Evolutionary conservation across 2,797 vertebrate genomes (phyloP), one percentile per base, ranked within the genome.

Genomic region (Uromys caudimaculatus): DNA sequence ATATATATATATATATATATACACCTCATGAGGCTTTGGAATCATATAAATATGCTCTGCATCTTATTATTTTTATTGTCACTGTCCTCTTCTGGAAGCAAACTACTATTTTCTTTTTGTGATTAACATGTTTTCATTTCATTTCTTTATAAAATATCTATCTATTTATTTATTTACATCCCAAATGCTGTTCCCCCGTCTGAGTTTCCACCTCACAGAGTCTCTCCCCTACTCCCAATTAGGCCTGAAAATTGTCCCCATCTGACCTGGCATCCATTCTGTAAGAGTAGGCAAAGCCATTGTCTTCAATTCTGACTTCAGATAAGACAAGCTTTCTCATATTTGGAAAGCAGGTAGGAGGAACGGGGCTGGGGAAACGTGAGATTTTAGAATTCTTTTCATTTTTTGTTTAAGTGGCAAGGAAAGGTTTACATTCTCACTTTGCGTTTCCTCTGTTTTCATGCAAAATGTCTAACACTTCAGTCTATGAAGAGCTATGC

Each of bases 321-420:
- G 10, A 16, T n/a, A 67, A 50, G 32, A 54, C 35, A 69, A n/a
- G 21, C 50, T 60, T 44, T 41, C 50, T 84, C 19, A 4, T 52
- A 78, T 58, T 52, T 21, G 44, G n/a, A 67, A 11, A 8, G 47
- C 19, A 78, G 29, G 27, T 0, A 69, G 23, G 38, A 41, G 23
- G 17, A 60, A 52, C 11, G 2, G 27, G 24, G 0, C 27, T 32
- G 24, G 16, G 5, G 4, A 73, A 1, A 7, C 21, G 3, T 54
- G 12, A 47, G 7, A 11, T 60, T 50, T 29, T 29, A n/a, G 58
- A 67, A 56, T 64, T 47, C 29, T 14, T 62, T 41, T 60, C 12
- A 16, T 21, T 24, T 76, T 47, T 35, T 32, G 24, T 60, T 41
- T 64, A 90, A 27, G 24, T 27, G 16, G 38, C 35, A 67, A 76